These are phyloP conservation scores for Malurus melanocephalus DNA, from an alignment of 2,113 vertebrate species.

Conservation along the genomic window DNA sequence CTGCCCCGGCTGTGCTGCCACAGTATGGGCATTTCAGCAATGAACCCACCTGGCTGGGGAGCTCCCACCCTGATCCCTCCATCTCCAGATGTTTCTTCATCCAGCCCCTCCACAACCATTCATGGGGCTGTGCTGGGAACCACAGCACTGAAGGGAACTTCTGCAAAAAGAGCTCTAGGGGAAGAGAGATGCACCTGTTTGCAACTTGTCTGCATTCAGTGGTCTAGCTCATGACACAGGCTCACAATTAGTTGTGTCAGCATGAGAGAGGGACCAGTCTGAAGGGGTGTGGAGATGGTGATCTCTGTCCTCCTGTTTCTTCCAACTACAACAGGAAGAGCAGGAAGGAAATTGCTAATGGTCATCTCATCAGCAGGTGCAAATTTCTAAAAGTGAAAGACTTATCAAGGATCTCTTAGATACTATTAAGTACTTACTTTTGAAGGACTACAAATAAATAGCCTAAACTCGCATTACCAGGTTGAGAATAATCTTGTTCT, in stretches of 20 bases:
- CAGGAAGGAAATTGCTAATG: neutral
- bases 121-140: neutral
- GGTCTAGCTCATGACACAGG: neutral
- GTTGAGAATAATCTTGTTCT: neutral
- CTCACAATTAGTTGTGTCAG: neutral
- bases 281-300: neutral
- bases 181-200: neutral
- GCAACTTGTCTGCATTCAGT: neutral
- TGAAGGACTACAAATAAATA: constrained; percentile 2
- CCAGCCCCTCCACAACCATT: neutral
- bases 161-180: neutral
- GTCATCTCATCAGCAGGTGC: neutral
- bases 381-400: neutral
- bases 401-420: neutral
- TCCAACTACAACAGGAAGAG: neutral
- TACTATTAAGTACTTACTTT: constrained; percentile 7
- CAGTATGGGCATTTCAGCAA: accelerated
- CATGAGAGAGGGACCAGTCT: neutral
- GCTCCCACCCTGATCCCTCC: neutral
- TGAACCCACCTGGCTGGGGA: accelerated
- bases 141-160: neutral
- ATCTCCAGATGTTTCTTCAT: neutral
- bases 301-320: neutral
- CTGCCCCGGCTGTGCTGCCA: neutral
- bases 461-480: neutral